Evolutionary conservation across 2,113 vertebrate species (phyloP).

Genomic region (Lates calcarifer): DNA sequence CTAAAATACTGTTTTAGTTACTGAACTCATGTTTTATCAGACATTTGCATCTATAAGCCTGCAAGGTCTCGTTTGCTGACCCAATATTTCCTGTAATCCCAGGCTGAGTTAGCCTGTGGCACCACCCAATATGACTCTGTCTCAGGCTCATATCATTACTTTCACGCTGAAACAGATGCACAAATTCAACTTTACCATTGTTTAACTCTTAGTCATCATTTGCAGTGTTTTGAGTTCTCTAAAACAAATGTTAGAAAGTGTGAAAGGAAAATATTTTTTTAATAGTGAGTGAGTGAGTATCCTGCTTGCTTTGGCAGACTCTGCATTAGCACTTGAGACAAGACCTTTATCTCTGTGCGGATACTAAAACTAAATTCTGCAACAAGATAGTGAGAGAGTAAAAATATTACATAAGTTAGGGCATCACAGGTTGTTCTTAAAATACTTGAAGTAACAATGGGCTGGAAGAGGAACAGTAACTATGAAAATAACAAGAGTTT

Average conservation of each 20-base stretch:
- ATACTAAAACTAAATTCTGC: not conserved
- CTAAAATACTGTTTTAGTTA: not conserved
- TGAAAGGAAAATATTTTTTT: not conserved
- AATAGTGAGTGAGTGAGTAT: not conserved
- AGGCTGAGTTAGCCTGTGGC: constrained; percentile 25
- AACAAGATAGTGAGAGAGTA: not conserved
- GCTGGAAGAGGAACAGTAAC: not conserved
- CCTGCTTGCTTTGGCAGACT: not conserved
- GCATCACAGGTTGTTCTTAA: constrained; percentile 1
- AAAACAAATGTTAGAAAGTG: not conserved
- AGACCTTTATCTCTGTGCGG: not conserved
- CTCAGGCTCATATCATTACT: not conserved
- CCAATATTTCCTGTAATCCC: constrained; percentile 25
- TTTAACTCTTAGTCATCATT: not conserved
- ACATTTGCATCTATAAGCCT: constrained; percentile 25
- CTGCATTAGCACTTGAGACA: constrained; percentile 3
- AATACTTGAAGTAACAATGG: constrained; percentile 5
- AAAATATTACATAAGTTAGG: not conserved
- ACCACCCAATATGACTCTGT: constrained; percentile 30
- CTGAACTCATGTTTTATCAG: not conserved
- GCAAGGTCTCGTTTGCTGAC: constrained; percentile 20
- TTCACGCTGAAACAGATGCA: not conserved
- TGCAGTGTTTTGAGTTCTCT: not conserved
- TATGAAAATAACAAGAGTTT: not conserved
- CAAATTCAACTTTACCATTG: not conserved